A percentile compares a stretch with the other conserved stretches of the same genome.
phyloP scores from a whole-genome alignment of 2,797 vertebrate genomes.

The Danionella dracula region DNA sequence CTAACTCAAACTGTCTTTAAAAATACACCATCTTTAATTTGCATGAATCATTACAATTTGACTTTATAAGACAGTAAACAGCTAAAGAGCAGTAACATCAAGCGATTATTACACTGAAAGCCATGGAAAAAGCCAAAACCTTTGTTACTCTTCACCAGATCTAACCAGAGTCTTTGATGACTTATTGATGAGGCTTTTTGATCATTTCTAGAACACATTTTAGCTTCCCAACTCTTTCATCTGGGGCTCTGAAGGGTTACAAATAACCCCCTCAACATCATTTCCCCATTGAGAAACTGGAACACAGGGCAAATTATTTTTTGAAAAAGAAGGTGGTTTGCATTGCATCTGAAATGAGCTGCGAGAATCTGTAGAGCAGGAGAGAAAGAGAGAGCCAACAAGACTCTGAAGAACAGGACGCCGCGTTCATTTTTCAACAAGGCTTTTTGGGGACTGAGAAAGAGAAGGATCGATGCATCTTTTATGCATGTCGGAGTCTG shows the following conservation, averaged over 20 bases:
- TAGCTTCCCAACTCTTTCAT: too few relatives aligned
- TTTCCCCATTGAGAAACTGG: not conserved
- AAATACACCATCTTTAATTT: too few relatives aligned
- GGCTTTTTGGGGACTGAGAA: not conserved
- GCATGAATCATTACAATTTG: too few relatives aligned
- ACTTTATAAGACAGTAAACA: too few relatives aligned
- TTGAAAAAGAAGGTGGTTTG: not conserved
- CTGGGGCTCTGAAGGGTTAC: not conserved
- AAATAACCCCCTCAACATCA: too few relatives aligned
- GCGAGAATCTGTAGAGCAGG: not conserved
- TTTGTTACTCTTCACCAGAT: too few relatives aligned
- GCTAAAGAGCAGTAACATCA: too few relatives aligned
- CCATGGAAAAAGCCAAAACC: too few relatives aligned
- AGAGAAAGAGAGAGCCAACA: not conserved
- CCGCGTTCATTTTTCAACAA: not conserved
- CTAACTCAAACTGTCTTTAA: too few relatives aligned
- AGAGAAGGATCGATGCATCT: not conserved
- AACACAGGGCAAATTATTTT: not conserved
- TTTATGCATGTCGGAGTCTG: constrained; percentile 2
- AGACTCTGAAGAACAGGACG: not conserved
- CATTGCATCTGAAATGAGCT: constrained; percentile 3
- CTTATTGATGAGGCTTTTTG: not conserved
- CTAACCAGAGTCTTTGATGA: too few relatives aligned
- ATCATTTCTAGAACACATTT: too few relatives aligned
- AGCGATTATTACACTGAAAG: too few relatives aligned